A percentile compares a stretch with the other conserved stretches of the same genome.
phyloP scores from a whole-genome alignment of 2,888 invertebrate species.

The Ophion costatus region DNA sequence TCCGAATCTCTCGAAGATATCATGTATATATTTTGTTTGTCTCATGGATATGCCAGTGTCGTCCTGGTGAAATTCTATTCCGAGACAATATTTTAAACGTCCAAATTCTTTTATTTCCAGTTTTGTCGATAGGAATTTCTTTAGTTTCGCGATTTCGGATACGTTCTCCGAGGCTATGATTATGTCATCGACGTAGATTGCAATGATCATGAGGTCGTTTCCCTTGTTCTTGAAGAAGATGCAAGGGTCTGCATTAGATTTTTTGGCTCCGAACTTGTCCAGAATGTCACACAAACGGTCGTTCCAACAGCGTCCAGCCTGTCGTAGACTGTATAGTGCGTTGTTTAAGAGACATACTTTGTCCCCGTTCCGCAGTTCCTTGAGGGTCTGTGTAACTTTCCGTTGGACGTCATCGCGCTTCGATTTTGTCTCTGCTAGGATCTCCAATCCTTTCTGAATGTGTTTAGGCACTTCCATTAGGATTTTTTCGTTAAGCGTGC shows the following conservation, averaged over 20 bases:
- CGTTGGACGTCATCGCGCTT: not conserved
- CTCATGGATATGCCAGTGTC: conserved; percentile 36
- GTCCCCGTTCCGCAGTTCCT: not conserved
- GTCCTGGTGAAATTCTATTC: conserved; percentile 53
- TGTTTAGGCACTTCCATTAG: conserved; percentile 22
- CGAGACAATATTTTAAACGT: conserved; percentile 55
- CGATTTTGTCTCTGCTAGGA: not conserved
- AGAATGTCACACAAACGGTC: conserved; percentile 38
- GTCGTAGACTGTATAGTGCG: not conserved
- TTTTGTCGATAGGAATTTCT: conserved; percentile 24
- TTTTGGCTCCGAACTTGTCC: conserved; percentile 55
- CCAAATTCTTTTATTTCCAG: conserved; percentile 59
- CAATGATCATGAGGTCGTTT: not conserved
- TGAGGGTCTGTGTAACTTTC: not conserved
- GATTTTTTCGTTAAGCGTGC: conserved; percentile 8
- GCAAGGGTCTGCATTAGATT: conserved; percentile 58
- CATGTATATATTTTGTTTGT: conserved; percentile 52
- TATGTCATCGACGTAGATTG: conserved; percentile 22
- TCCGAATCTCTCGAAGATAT: conserved; percentile 58
- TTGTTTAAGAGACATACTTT: not conserved
- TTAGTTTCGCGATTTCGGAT: conserved; percentile 42
- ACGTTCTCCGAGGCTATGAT: conserved; percentile 31
- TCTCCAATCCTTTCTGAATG: not conserved
- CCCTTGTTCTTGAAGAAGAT: conserved; percentile 13
- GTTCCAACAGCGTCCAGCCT: conserved; percentile 67